Evolutionary conservation across 2,797 vertebrate species (phyloP), one percentile per base, ranked within the genome.

Genomic region (Arnoldichthys spilopterus): DNA sequence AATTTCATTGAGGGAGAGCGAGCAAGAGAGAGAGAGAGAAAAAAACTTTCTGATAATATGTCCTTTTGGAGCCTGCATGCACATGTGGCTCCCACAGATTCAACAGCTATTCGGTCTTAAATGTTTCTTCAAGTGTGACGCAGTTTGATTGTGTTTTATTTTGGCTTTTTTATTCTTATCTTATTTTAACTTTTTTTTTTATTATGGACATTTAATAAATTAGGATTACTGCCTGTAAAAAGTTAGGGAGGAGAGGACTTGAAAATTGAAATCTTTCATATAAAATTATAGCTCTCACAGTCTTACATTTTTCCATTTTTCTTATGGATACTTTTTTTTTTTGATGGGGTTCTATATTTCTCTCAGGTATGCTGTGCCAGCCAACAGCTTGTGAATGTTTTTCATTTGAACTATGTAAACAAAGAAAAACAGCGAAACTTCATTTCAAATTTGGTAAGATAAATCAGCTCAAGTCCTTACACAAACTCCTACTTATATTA

Each of bases 301-400:
- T 96, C 94, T 98, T 97, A 97, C 91, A 86, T 94, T 92, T 92
- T 93, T 94, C 93, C 59, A 62, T 93, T 92, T 94, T 94, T 94
- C 94, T 91, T 93, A 92, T 84, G 53, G 51, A 86, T 87, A 86
- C 80, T 90, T 87, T 90, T 93, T 92, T 95, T 92, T 94, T 94
- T 94, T 94, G 94, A 96, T 94, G 96, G 95, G 95, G 95, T 90
- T 94, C 95, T 94, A 95, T 95, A 96, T 97, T 95, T 99, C 96
- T 97, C 97, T 99, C 98, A 99, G 98, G 98, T 99, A 98, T 96
- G 95, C 96, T 95, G 97, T 97, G 95, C 95, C 95, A 96, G 97
- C 96, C 96, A 97, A 98, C 97, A 98, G 96, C 97, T 96, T 96
- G 95, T 98, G 98, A 99, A 99, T 99, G 97, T 98, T 97, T 98